Conservation (phyloP, 2,888 invertebrate genomes). For the Drosophila infuscata region DNA sequence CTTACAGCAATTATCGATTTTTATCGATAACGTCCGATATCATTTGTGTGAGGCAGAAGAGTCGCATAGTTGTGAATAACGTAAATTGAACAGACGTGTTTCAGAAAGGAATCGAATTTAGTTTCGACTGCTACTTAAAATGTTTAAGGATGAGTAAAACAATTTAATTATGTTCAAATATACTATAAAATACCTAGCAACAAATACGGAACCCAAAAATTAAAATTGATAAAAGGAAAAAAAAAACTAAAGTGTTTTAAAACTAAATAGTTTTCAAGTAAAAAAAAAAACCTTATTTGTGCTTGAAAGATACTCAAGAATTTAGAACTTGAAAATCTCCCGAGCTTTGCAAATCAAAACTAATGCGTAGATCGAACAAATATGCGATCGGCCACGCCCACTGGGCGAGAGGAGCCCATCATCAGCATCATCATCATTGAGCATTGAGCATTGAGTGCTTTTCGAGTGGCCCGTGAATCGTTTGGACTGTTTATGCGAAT, state of each 20-base stretch:
- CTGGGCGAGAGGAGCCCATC: neutral
- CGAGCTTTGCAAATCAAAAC: neutral
- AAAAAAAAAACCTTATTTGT: neutral
- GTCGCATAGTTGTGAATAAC: too few species aligned
- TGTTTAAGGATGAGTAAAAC: neutral
- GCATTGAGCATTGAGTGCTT: constrained; percentile 17
- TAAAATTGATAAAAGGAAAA: neutral
- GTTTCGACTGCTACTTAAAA: neutral
- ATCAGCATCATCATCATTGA: neutral
- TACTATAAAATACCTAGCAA: neutral
- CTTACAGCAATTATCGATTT: neutral
- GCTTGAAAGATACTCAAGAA: neutral
- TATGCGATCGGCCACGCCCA: constrained; percentile 15
- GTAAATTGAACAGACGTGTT: too few species aligned
- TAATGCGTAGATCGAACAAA: neutral
- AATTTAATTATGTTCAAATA: neutral
- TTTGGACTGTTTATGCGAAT: constrained; percentile 38
- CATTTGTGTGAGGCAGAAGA: neutral
- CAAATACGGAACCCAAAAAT: neutral
- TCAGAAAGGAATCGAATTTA: neutral
- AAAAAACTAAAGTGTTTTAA: neutral
- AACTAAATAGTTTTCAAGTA: neutral
- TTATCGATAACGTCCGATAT: neutral
- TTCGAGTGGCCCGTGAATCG: constrained; percentile 41
- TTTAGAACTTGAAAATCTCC: neutral